These are phyloP conservation scores for Tricholauxania praeusta DNA, from an alignment of 2,888 invertebrate species.

Conservation along the genomic window DNA sequence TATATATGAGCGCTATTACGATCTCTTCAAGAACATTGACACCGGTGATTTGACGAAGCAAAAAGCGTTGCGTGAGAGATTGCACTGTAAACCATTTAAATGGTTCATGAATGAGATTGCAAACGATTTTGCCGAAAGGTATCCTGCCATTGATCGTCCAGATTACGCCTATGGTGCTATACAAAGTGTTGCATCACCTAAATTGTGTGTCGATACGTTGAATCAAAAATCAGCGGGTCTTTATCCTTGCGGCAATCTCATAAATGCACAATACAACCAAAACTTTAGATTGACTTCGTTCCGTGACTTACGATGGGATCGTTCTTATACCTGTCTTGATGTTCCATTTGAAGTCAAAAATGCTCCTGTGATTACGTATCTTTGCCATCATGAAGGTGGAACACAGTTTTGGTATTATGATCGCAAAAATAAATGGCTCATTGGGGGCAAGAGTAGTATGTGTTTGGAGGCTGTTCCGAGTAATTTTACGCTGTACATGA, in stretches of 20 bases:
- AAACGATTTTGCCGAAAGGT: conserved; percentile 88
- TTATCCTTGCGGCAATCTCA: conserved; percentile 59
- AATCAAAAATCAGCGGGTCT: conserved; percentile 67
- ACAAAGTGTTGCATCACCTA: conserved; percentile 72
- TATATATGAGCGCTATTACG: conserved; percentile 83
- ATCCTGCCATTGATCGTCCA: conserved; percentile 89
- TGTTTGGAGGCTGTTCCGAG: conserved; percentile 83
- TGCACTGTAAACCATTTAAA: conserved; percentile 91
- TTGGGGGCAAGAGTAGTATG: conserved; percentile 72
- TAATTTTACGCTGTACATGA: conserved; percentile 77
- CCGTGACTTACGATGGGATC: conserved; percentile 69
- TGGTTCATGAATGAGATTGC: conserved; percentile 97
- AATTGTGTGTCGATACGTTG: conserved; percentile 81
- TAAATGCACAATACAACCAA: conserved; percentile 61
- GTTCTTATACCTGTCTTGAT: conserved; percentile 87
- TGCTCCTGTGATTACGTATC: conserved; percentile 84
- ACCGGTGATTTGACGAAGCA: conserved; percentile 87
- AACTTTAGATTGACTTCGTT: conserved; percentile 66
- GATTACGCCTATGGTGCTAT: conserved; percentile 87
- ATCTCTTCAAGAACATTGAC: conserved; percentile 78
- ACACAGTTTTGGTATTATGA: conserved; percentile 98
- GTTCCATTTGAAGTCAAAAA: conserved; percentile 78
- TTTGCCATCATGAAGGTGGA: conserved; percentile 92
- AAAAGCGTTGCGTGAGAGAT: too few relatives aligned
- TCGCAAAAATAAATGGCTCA: conserved; percentile 56